A percentile compares a stretch with the other conserved stretches of the same genome.
Evolutionary conservation across 2,797 vertebrate species (phyloP).

Genomic region (Sorex maritimensis): DNA sequence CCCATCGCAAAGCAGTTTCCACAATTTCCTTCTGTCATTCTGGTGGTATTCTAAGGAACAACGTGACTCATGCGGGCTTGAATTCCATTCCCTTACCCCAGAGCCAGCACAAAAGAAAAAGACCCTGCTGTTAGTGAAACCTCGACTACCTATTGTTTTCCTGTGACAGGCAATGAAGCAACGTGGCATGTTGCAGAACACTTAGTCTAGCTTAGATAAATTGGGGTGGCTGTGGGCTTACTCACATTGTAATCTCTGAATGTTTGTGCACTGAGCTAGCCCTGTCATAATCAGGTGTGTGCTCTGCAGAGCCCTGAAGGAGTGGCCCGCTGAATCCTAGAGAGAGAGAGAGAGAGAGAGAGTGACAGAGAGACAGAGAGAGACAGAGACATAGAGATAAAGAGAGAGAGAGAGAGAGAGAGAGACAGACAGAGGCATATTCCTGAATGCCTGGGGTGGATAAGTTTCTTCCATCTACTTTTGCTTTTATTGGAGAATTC

Average conservation of each 20-base stretch:
- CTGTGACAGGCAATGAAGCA: neutral
- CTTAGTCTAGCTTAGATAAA: neutral
- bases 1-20: neutral
- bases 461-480: neutral
- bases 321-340: neutral
- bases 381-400: too few species aligned
- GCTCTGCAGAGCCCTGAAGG: neutral
- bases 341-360: neutral
- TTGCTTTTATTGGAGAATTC: neutral
- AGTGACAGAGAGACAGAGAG: neutral
- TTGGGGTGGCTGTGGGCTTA: neutral
- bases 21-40: neutral
- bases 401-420: too few species aligned
- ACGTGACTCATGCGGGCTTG: neutral
- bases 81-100: neutral
- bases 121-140: neutral
- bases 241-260: neutral
- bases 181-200: neutral
- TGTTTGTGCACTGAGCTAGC: neutral
- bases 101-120: slow-evolving; percentile 28
- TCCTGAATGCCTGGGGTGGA: neutral
- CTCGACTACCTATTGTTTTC: slow-evolving; percentile 15
- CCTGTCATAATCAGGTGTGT: neutral
- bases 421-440: neutral
- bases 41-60: neutral